Evolutionary conservation across 2,797 vertebrate species (phyloP).

Genomic region (Furcifer pardalis): DNA sequence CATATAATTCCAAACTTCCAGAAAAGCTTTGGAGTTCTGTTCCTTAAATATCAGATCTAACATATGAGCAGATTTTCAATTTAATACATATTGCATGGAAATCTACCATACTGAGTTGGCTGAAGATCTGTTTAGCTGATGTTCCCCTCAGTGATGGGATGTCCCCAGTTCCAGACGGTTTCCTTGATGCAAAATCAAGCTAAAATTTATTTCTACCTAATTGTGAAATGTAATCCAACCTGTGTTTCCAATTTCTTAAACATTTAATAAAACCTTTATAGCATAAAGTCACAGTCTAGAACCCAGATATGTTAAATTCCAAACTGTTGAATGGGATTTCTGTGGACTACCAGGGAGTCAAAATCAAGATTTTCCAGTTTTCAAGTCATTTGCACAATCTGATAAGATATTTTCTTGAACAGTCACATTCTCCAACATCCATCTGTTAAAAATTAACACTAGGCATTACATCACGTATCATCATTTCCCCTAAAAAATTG

Average conservation of each 20-base stretch:
- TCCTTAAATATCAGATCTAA: neutral
- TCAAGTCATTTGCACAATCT: constrained; percentile 6
- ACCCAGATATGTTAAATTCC: neutral
- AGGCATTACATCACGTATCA: neutral
- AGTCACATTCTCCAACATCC: neutral
- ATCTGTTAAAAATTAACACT: neutral
- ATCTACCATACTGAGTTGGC: too few species aligned
- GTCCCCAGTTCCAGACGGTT: too few species aligned
- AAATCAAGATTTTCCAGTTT: neutral
- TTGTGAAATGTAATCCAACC: neutral
- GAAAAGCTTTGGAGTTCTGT: neutral
- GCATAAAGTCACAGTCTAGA: neutral
- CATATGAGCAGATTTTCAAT: neutral
- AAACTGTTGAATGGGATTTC: neutral
- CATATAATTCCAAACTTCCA: neutral
- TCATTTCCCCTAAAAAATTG: constrained; percentile 11
- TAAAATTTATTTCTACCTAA: neutral
- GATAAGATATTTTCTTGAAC: constrained; percentile 4
- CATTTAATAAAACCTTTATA: neutral
- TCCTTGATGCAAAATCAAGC: neutral
- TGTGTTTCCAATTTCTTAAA: neutral
- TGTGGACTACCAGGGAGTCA: neutral
- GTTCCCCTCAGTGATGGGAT: too few species aligned
- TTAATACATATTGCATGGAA: neutral
- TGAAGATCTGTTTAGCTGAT: too few species aligned